Evolutionary conservation across 2,888 invertebrate genomes (phyloP), one percentile per base, ranked within the genome.

Genomic region (Eumerus sabulonum): DNA sequence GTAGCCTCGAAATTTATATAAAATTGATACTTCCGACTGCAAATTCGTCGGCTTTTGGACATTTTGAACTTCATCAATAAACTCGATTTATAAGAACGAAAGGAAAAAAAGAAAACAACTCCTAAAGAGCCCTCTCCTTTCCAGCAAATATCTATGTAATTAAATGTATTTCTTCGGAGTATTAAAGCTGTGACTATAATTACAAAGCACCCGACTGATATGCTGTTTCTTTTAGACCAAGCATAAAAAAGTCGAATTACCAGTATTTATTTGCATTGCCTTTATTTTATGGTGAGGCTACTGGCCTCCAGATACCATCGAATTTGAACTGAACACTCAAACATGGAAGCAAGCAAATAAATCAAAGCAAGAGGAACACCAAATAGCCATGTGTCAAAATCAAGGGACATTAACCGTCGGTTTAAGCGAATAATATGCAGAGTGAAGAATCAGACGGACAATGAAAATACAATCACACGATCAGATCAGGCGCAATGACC

Each of bases 381-480:
- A 77, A 77, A 57, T 27, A 27, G 27, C 27, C 27, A 27, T 27
- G 53, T 73, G 72, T 77, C 77, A 77, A 77, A 77, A 73, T 77
- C 62, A 50, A 77, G 77, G 73, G 77, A 77, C 77, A 73, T 77
- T 77, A 77, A 77, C 77, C 77, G 67, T 73, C 77, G 66, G 57
- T 36, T 77, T 68, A 53, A 67, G 48, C 67, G 67, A 62, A 47
- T 63, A 67, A 77, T 63, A 51, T 57, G 14, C 47, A 40, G 40
- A 40, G n/a, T n/a, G n/a, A n/a, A n/a, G n/a, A n/a, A n/a, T n/a
- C 40, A 40, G 40, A 40, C 40, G n/a, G 40, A 36, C 36, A 36
- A 36, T 36, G 11, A 36, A 9, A 11, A 40, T 11, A 40, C 56
- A 42, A 9, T 42, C 67, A 14, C 66, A 57, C 42, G 35, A 18